A percentile compares a stretch with the other conserved stretches of the same genome.
Conservation (phyloP, 2,113 vertebrate genomes). For the Rhynchopsitta pachyrhyncha region DNA sequence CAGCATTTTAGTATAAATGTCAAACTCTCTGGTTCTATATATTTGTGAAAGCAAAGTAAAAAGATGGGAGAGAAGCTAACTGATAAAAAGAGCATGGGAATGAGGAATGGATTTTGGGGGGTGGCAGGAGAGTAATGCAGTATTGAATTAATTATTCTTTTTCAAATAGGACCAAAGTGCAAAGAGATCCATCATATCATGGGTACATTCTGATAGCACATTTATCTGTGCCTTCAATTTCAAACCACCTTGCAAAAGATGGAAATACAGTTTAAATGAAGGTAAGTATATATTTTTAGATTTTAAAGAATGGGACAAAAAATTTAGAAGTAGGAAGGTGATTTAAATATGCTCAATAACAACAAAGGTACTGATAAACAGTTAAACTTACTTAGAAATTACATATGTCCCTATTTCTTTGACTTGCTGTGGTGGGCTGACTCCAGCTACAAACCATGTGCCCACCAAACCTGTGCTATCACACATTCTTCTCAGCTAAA, state of each 20-base stretch:
- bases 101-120: neutral
- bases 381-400: neutral
- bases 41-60: neutral
- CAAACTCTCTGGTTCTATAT: neutral
- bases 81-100: neutral
- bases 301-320: neutral
- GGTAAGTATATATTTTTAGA: neutral
- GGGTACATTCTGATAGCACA: neutral
- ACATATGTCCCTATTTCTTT: neutral
- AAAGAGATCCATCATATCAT: neutral
- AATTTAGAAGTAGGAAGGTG: neutral
- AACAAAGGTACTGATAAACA: neutral
- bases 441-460: neutral
- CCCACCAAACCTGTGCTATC: neutral
- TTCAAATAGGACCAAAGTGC: neutral
- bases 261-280: neutral
- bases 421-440: neutral
- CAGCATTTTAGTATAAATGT: conserved; percentile 23
- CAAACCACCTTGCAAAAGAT: neutral
- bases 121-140: rapidly evolving
- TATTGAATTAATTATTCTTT: neutral
- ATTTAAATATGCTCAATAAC: neutral
- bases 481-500: neutral
- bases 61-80: neutral
- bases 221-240: neutral